Conservation (phyloP, 2,888 invertebrate genomes). For the Drosophila silvestris region DNA sequence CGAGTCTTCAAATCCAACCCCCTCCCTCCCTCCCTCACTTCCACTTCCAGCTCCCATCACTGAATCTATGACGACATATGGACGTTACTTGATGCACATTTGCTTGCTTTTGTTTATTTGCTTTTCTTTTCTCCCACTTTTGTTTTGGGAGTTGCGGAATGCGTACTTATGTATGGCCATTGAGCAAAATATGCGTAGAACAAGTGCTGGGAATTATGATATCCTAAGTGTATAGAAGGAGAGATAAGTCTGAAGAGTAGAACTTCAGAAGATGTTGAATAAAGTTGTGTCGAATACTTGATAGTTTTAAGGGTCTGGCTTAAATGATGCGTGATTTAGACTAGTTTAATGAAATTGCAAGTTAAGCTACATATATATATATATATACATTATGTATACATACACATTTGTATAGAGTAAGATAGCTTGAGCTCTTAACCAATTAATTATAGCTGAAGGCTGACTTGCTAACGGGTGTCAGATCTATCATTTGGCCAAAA, state of each 20-base stretch:
- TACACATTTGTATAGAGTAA: not conserved
- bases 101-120: slow-evolving; percentile 74
- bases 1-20: slow-evolving; percentile 21
- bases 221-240: not conserved
- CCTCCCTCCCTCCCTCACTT: not conserved
- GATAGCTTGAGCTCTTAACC: not conserved
- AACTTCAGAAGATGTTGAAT: slow-evolving; percentile 33
- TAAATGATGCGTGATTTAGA: slow-evolving; percentile 9
- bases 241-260: slow-evolving; percentile 12
- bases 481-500: not conserved
- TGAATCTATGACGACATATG: slow-evolving; percentile 59
- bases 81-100: slow-evolving; percentile 71
- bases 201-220: slow-evolving; percentile 67
- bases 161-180: slow-evolving; percentile 64
- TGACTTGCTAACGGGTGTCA: not conserved
- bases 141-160: slow-evolving; percentile 6
- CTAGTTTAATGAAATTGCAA: not conserved
- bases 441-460: not conserved
- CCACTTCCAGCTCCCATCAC: not conserved
- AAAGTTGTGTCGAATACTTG: slow-evolving; percentile 12
- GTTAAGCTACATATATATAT: not conserved
- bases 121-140: slow-evolving; percentile 23
- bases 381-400: not conserved
- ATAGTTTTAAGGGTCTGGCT: slow-evolving; percentile 15
- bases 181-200: slow-evolving; percentile 67